phyloP scores from a whole-genome alignment of 1,140 invertebrate genomes.

The Nilaparvata lugens region DNA sequence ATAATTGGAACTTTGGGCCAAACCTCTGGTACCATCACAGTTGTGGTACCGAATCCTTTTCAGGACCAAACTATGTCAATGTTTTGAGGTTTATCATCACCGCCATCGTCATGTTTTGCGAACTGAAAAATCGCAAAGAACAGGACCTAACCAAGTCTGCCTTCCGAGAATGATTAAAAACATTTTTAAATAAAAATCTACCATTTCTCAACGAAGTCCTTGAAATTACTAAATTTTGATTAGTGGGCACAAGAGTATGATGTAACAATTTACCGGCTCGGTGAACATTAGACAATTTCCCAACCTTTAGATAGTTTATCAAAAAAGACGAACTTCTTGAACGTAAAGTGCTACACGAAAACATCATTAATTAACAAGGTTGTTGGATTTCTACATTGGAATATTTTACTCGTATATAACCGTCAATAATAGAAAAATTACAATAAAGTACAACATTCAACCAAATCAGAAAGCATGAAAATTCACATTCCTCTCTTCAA shows the following conservation, averaged over 20 bases:
- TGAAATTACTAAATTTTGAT: background rate
- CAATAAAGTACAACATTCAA: too few species aligned
- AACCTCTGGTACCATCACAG: conserved; percentile 90
- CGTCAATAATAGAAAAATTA: too few species aligned
- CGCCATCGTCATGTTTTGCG: background rate
- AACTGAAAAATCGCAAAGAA: background rate
- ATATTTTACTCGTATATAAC: too few species aligned
- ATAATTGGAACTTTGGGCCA: conserved; percentile 95
- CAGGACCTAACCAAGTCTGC: background rate
- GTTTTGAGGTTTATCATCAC: conserved; percentile 5
- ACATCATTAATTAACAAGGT: background rate
- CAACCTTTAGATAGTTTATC: background rate
- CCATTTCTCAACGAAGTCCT: background rate
- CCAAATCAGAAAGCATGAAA: too few species aligned
- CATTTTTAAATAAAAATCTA: background rate
- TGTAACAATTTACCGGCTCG: background rate
- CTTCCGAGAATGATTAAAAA: background rate
- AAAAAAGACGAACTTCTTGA: background rate
- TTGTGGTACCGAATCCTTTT: conserved; percentile 49
- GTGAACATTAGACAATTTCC: background rate
- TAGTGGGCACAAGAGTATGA: background rate
- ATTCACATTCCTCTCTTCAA: too few species aligned
- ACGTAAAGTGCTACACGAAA: background rate
- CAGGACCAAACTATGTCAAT: background rate
- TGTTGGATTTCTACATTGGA: too few species aligned